Percentiles rank a stretch among this genome's conserved stretches.
Evolutionary conservation across 2,888 invertebrate genomes (phyloP).

Genomic region (Ptilodon capucinus): DNA sequence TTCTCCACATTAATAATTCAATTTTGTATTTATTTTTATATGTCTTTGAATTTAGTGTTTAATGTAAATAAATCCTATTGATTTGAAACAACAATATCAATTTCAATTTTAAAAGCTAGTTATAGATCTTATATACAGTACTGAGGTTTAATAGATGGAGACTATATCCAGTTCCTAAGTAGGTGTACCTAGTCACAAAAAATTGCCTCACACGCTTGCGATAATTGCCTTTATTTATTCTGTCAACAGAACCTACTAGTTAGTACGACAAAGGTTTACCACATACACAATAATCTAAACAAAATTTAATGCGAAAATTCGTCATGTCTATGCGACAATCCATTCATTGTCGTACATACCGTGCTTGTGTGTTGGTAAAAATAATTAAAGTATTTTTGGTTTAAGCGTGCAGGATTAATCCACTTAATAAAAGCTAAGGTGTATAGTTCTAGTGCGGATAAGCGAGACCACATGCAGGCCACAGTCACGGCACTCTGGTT

Average conservation of each 20-base stretch:
- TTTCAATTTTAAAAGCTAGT: too few species aligned
- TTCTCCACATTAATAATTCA: too few species aligned
- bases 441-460: slow-evolving; percentile 4
- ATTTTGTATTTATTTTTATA: too few species aligned
- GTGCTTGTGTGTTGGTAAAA: slow-evolving; percentile 2
- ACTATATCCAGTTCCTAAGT: too few species aligned
- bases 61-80: too few species aligned
- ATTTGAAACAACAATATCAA: too few species aligned
- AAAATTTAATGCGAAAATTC: slow-evolving; percentile 3
- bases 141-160: too few species aligned
- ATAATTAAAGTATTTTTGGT: too few species aligned
- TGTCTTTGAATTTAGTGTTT: too few species aligned
- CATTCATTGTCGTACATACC: not conserved
- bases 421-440: not conserved
- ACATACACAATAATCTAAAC: not conserved
- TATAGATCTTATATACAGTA: too few species aligned
- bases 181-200: not conserved
- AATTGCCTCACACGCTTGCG: not conserved
- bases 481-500: slow-evolving; percentile 39
- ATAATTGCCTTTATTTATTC: not conserved
- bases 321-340: slow-evolving; percentile 6
- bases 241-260: not conserved
- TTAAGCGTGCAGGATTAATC: not conserved
- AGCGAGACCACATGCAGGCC: slow-evolving; percentile 14
- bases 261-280: not conserved